Conservation (phyloP, 2,888 invertebrate species). For the Charanyca ferruginea region DNA sequence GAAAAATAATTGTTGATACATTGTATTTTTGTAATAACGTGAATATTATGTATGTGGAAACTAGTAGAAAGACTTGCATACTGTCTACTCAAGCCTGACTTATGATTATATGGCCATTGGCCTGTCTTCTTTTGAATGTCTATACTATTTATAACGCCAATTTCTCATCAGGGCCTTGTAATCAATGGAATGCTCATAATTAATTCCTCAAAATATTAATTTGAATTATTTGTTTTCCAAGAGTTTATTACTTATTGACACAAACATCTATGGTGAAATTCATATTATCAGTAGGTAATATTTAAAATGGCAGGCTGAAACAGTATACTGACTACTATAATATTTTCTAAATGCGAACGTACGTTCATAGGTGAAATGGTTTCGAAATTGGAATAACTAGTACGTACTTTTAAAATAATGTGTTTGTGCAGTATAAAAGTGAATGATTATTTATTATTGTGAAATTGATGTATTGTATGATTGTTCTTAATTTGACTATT, state of each 20-base stretch:
- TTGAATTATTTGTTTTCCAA: too few relatives aligned
- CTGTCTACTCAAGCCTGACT: background rate
- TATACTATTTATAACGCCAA: too few relatives aligned
- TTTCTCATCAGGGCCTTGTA: too few relatives aligned
- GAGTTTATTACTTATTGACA: too few relatives aligned
- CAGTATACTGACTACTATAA: background rate
- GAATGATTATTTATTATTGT: slow-evolving; percentile 36
- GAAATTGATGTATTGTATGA: slow-evolving; percentile 18
- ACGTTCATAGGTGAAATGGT: background rate
- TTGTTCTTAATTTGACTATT: slow-evolving; percentile 15
- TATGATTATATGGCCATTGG: too few relatives aligned
- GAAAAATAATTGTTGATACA: slow-evolving; percentile 37
- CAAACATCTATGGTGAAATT: too few relatives aligned
- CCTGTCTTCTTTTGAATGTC: background rate
- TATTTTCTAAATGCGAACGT: slow-evolving; percentile 58
- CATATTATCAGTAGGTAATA: too few relatives aligned
- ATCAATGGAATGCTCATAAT: too few relatives aligned
- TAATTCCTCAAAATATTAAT: too few relatives aligned
- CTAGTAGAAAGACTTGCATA: background rate
- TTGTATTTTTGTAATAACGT: slow-evolving; percentile 17
- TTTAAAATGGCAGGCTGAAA: background rate
- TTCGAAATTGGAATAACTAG: background rate
- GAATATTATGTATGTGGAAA: slow-evolving; percentile 27
- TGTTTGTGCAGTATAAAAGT: slow-evolving; percentile 8
- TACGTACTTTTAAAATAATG: background rate